phyloP scores from a whole-genome alignment of 2,797 vertebrate species.

The Acipenser ruthenus region DNA sequence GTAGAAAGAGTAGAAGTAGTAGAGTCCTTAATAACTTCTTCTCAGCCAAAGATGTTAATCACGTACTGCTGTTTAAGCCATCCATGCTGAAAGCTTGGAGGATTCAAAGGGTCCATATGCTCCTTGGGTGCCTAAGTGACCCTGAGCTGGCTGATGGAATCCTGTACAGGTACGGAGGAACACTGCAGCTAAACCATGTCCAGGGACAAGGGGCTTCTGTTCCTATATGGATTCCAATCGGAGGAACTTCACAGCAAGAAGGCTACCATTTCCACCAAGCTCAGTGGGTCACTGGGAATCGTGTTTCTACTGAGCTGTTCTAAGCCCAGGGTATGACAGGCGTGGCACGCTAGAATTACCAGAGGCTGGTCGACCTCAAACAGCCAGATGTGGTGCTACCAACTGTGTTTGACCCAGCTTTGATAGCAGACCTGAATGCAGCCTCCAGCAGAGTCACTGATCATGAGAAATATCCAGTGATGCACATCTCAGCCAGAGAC shows the following conservation, averaged over 20 bases:
- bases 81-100: not conserved
- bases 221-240: slow-evolving; percentile 8
- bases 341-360: slow-evolving; percentile 25
- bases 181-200: not conserved
- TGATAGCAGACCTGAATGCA: slow-evolving; percentile 12
- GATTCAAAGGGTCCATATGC: not conserved
- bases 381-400: slow-evolving; percentile 18
- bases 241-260: not conserved
- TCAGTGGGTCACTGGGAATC: slow-evolving; percentile 1
- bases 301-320: slow-evolving; percentile 5
- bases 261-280: not conserved
- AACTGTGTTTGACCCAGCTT: slow-evolving; percentile 21
- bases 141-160: not conserved
- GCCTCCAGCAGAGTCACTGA: slow-evolving; percentile 8
- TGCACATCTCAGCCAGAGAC: slow-evolving; percentile 16
- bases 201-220: not conserved
- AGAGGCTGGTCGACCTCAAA: slow-evolving; percentile 23
- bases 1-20: not conserved
- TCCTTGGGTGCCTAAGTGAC: not conserved
- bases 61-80: not conserved
- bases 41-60: not conserved
- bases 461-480: slow-evolving; percentile 14
- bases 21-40: not conserved
- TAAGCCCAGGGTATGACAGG: slow-evolving; percentile 28
- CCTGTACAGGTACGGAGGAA: not conserved